These are phyloP conservation scores for Lindbergichthys nudifrons DNA, from an alignment of 2,797 vertebrate species.

Conservation along the genomic window DNA sequence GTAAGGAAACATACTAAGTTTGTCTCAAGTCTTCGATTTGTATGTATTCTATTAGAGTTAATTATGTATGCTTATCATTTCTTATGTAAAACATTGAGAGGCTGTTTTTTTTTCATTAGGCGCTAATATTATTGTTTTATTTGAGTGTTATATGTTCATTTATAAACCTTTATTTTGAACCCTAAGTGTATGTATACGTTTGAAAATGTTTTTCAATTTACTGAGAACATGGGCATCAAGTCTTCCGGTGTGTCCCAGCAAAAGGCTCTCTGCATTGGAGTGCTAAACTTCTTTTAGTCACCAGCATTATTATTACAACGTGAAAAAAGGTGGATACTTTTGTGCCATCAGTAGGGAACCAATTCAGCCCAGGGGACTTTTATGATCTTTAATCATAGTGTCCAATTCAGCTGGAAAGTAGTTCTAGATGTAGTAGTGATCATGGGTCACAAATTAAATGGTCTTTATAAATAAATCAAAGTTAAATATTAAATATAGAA, in stretches of 20 bases:
- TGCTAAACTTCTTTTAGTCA: background rate
- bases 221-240: background rate
- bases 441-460: no score
- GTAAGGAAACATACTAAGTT: slow-evolving; percentile 81
- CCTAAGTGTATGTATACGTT: background rate
- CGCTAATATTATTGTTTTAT: background rate
- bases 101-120: background rate
- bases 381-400: background rate
- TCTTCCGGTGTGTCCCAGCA: background rate
- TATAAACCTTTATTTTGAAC: background rate
- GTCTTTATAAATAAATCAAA: no score
- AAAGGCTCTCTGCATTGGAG: background rate
- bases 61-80: background rate
- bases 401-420: background rate
- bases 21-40: slow-evolving; percentile 2
- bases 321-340: background rate
- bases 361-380: background rate
- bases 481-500: background rate
- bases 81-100: background rate
- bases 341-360: background rate
- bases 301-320: background rate
- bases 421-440: background rate
- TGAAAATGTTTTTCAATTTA: background rate
- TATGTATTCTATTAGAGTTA: background rate
- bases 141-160: background rate